Evolutionary conservation across 2,888 invertebrate genomes (phyloP).

Genomic region (Bellardia bayeri): DNA sequence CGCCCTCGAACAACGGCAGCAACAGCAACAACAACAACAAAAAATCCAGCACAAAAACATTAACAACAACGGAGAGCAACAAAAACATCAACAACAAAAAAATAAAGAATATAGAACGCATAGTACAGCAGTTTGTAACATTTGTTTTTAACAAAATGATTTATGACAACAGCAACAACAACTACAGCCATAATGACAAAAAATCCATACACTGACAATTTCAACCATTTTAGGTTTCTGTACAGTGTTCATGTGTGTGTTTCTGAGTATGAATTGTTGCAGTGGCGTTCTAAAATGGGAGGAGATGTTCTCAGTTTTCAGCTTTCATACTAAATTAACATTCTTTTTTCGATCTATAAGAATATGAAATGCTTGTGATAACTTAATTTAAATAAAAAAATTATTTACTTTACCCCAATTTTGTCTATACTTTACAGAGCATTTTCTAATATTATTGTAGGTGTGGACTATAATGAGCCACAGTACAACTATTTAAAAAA

Average conservation of each 20-base stretch:
- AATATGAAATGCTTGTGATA: too few species aligned
- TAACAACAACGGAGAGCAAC: slow-evolving; percentile 11
- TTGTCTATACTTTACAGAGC: too few species aligned
- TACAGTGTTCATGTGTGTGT: not conserved
- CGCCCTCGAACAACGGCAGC: slow-evolving; percentile 58
- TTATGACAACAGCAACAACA: slow-evolving; percentile 64
- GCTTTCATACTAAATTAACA: too few species aligned
- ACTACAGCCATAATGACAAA: slow-evolving; percentile 19
- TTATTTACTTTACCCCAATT: too few species aligned
- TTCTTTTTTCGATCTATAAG: too few species aligned
- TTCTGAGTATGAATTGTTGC: not conserved
- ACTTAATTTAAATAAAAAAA: too few species aligned
- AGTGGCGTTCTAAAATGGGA: not conserved
- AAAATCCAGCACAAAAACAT: slow-evolving; percentile 6
- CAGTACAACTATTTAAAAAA: too few species aligned
- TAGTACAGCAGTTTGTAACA: slow-evolving; percentile 63
- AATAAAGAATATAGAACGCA: slow-evolving; percentile 23
- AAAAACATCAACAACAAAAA: slow-evolving; percentile 21
- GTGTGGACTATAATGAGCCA: too few species aligned
- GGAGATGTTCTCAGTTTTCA: too few species aligned
- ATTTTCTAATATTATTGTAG: too few species aligned
- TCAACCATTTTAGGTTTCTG: not conserved
- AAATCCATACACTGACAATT: slow-evolving; percentile 45
- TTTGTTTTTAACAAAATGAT: slow-evolving; percentile 73
- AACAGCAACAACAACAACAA: not conserved